Evolutionary conservation across 2,888 invertebrate genomes (phyloP).

Genomic region (Romanomermis culicivorax): DNA sequence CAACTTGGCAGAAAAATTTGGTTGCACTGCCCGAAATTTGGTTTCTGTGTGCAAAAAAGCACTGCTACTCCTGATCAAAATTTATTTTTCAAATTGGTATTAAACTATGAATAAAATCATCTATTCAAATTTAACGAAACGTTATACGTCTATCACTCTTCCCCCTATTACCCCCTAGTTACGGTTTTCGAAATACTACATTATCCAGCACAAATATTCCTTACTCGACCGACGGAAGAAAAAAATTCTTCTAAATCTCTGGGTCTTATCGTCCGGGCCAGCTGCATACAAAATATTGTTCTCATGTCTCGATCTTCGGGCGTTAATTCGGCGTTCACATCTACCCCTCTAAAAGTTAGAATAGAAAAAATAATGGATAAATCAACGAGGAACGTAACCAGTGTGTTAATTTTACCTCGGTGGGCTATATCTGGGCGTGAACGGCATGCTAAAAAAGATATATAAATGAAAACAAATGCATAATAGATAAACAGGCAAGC

Average conservation of each 20-base stretch:
- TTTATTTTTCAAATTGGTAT: too few species aligned
- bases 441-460: slow-evolving; percentile 22
- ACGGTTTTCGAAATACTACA: too few species aligned
- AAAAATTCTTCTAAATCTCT: slow-evolving; percentile 90
- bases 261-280: slow-evolving; percentile 76
- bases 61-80: too few species aligned
- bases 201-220: too few species aligned
- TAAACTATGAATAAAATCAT: too few species aligned
- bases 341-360: background rate
- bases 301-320: slow-evolving; percentile 95
- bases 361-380: background rate
- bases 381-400: background rate
- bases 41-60: too few species aligned
- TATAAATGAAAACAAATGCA: background rate
- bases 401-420: slow-evolving; percentile 12
- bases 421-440: slow-evolving; percentile 23
- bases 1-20: too few species aligned
- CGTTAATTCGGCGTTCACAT: slow-evolving; percentile 38
- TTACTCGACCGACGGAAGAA: slow-evolving; percentile 85
- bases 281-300: slow-evolving; percentile 95
- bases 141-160: too few species aligned
- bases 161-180: too few species aligned
- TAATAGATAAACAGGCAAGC: background rate
- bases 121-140: too few species aligned
- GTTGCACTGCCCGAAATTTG: too few species aligned